phyloP scores from a whole-genome alignment of 92 coral and sea anemone genomes.

The Bergia sp. region DNA sequence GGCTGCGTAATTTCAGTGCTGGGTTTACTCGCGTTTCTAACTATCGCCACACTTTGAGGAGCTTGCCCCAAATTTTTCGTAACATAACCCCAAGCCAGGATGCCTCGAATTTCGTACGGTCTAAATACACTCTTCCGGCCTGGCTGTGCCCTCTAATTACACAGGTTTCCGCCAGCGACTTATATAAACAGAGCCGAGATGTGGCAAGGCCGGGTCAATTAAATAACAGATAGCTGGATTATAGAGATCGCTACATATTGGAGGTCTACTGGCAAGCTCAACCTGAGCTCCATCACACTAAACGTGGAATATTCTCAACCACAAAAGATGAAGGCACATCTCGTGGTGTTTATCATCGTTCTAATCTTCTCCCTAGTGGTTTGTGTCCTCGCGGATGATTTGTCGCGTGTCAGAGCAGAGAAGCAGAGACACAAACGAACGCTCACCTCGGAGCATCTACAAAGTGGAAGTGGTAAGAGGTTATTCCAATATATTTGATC shows the following conservation, averaged over 20 bases:
- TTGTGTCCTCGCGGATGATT: background rate
- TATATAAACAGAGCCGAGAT: constrained; percentile 58
- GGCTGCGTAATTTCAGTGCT: background rate
- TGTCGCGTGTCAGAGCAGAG: constrained; percentile 9
- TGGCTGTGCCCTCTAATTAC: constrained; percentile 56
- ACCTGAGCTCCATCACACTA: background rate
- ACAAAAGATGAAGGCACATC: background rate
- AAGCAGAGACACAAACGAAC: background rate
- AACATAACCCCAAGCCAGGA: constrained; percentile 14
- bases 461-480: background rate
- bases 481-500: background rate
- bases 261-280: background rate
- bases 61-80: background rate
- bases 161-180: constrained; percentile 67
- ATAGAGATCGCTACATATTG: background rate
- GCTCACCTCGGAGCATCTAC: background rate
- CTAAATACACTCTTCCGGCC: constrained; percentile 72
- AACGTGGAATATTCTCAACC: background rate
- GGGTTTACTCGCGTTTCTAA: background rate
- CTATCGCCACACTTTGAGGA: background rate
- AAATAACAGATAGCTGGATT: background rate
- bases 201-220: background rate
- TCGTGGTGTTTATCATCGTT: background rate
- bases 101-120: constrained; percentile 37
- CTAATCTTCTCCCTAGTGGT: background rate